These are phyloP conservation scores for Hippolais icterina DNA, from an alignment of 2,113 vertebrate genomes.

Conservation along the genomic window DNA sequence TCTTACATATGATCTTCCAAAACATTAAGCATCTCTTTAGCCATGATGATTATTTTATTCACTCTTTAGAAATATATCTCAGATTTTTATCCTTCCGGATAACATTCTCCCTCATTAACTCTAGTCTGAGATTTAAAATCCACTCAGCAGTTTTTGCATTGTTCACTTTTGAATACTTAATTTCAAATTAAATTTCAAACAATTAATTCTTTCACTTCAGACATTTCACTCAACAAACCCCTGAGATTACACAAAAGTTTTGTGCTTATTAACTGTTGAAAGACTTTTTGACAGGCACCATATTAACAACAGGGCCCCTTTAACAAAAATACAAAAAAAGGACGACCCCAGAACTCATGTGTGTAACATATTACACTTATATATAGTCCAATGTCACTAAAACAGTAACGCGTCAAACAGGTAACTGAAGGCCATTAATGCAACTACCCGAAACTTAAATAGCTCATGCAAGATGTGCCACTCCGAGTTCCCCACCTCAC, in stretches of 20 bases:
- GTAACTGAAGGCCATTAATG: not conserved
- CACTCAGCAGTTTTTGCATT: not conserved
- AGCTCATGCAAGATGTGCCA: not conserved
- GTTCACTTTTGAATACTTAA: not conserved
- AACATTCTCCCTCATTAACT: not conserved
- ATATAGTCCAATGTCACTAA: not conserved
- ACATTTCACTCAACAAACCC: not conserved
- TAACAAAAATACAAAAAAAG: not conserved
- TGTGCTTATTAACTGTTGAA: not conserved
- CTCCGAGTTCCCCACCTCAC: not conserved
- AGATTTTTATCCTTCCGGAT: not conserved
- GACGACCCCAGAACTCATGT: not conserved
- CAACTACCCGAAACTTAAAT: not conserved
- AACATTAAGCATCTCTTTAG: fast-evolving
- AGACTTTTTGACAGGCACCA: not conserved
- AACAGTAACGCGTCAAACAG: not conserved
- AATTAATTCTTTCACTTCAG: not conserved
- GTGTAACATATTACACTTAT: not conserved
- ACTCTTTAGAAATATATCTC: not conserved
- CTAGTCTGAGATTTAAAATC: not conserved
- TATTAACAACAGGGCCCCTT: not conserved
- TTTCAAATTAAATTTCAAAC: not conserved
- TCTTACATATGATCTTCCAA: not conserved
- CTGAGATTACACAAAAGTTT: not conserved
- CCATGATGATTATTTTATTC: not conserved